Evolutionary conservation across 2,797 vertebrate genomes (phyloP), one percentile per base, ranked within the genome.

Genomic region (Gymnoscopelus microlampas): DNA sequence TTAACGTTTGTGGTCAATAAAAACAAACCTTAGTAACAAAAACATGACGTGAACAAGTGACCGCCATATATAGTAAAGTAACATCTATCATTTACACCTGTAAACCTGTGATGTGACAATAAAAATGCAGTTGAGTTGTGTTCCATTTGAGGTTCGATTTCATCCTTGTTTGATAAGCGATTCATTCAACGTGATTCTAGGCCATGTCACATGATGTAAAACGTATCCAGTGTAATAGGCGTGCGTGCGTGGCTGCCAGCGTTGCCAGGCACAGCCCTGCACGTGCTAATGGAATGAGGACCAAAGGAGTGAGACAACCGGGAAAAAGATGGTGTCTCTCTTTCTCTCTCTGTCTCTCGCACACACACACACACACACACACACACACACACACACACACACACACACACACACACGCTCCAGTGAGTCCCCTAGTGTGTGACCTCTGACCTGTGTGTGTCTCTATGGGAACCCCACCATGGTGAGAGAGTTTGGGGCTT

Each of bases 381-480:
- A 39, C 13, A 39, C 15, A 5, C 32, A 15, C 57, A 35, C 29
- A 6, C 57, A 60, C 57, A 60, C 35, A 44, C 35, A 19, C 58
- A 23, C 15, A 47, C 35, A 47, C 15, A 60, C 58, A 32, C 35
- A 39, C n/a, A 19, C 58, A 1, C 51, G 50, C 11, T 24, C 23
- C 51, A 53, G 39, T 60, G 13, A 39, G 60, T 50, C 57, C 44
- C 48, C 57, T 44, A 32, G 48, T 61, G 29, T 15, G 68, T 15
- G 39, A 48, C 53, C 68, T 57, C 14, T 63, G 51, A 70, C 68
- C 68, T 50, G 35, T 49, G 24, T 69, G 29, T 62, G 35, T 55
- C 19, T 47, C 68, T 24, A 63, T 62, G 60, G 68, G 35, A 56
- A 32, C 53, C 39, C 53, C 23, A 47, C 29, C 23, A 32, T n/a